phyloP scores from a whole-genome alignment of 2,113 vertebrate genomes.

The Candoia aspera region DNA sequence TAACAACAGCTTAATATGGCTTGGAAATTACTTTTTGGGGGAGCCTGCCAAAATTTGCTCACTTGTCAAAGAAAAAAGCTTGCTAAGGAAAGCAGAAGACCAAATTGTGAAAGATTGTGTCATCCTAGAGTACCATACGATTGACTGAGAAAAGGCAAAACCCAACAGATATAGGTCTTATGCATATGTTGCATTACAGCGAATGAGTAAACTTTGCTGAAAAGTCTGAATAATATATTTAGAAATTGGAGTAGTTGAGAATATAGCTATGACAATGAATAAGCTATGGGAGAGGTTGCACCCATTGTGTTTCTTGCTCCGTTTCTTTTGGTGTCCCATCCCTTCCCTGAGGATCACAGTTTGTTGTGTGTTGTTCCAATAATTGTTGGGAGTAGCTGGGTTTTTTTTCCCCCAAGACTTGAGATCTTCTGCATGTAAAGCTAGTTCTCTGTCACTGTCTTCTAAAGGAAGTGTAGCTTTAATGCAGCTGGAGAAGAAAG shows the following conservation, averaged over 20 bases:
- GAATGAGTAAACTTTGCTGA: neutral
- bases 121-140: neutral
- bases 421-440: neutral
- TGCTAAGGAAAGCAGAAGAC: neutral
- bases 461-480: neutral
- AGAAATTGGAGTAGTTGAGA: neutral
- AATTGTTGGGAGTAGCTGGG: neutral
- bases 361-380: neutral
- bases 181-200: neutral
- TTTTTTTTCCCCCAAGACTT: neutral
- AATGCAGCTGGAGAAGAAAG: neutral
- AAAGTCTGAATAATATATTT: neutral
- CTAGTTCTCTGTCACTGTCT: neutral
- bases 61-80: conserved; percentile 7
- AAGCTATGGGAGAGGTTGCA: too few species aligned
- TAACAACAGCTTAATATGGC: neutral
- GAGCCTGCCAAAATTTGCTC: neutral
- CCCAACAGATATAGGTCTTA: neutral
- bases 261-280: neutral
- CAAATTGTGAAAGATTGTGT: neutral
- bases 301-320: neutral
- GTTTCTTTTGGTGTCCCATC: neutral
- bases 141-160: neutral
- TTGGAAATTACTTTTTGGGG: neutral
- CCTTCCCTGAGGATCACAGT: neutral